Evolutionary conservation across 2,888 invertebrate species (phyloP), one percentile per base, ranked within the genome.

Genomic region (Didymodactylos carnosus): DNA sequence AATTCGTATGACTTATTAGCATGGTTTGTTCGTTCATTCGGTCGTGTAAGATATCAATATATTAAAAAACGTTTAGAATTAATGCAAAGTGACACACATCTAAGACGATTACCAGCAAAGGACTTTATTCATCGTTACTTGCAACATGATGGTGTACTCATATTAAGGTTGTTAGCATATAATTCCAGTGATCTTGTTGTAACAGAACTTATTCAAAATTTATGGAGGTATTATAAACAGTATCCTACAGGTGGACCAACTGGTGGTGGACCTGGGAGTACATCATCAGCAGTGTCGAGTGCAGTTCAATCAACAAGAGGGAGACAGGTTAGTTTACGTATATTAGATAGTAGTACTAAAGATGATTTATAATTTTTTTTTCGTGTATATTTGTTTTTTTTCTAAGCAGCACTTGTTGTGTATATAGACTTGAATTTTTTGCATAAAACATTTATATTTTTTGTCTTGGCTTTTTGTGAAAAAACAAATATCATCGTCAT

Each of bases 91-190:
- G 74, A 74, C 25, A 71, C 74, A 39, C 74, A 74, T 72, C 39
- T 74, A 41, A 51, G 74, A 62, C 53, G 71, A 69, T 71, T 71
- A 46, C 71, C 71, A 46, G 71, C 71, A 29, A 74, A 74, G 71
- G 74, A 74, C 51, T 74, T 74, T 71, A 71, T 74, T 62, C 71
- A 62, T 74, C 71, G 74, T 39, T 74, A 74, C 69, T 72, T 74
- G 41, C 74, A 74, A 46, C 74, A 74, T 71, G 74, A 74, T 46
- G 74, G 74, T 49, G 71, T 71, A 29, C 43, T 74, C 16, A 71
- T 74, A 29, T 25, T 74, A 39, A 51, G 74, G n/a, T 35, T 74
- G 23, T 39, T 74, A 25, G 71, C 74, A 14, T 71, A 71, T 71
- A 74, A 74, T 39, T 71, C 71, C 23, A 74, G 74, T 74, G 74